These are phyloP conservation scores for Dasyprocta punctata DNA, from an alignment of 2,113 vertebrate species.

Conservation along the genomic window DNA sequence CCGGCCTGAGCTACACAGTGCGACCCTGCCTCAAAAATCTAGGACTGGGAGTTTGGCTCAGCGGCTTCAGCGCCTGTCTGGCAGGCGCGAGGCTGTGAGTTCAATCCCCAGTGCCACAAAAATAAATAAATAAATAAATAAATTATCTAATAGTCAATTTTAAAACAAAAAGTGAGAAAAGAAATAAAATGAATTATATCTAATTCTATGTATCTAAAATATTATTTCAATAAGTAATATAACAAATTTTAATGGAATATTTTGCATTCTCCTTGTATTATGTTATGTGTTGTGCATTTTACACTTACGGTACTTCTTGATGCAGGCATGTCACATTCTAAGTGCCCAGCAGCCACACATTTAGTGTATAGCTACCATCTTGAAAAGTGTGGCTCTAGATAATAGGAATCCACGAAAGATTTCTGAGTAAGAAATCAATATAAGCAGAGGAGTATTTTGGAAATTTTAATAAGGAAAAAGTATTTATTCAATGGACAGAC, in stretches of 20 bases:
- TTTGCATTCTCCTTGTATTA: neutral
- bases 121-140: too few relatives aligned
- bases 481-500: neutral
- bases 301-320: neutral
- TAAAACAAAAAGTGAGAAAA: neutral
- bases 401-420: neutral
- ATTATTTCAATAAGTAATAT: neutral
- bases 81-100: too few relatives aligned
- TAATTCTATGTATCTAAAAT: neutral
- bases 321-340: neutral
- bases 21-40: too few relatives aligned
- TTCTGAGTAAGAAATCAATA: neutral
- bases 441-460: neutral
- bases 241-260: neutral
- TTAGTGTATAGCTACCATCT: neutral
- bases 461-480: neutral
- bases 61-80: too few relatives aligned
- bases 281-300: neutral
- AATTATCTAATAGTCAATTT: neutral
- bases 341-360: neutral
- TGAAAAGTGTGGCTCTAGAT: neutral
- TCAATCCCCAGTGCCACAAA: too few relatives aligned
- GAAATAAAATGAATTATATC: neutral
- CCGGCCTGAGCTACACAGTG: too few relatives aligned
- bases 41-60: too few relatives aligned